Base-by-base conservation (phyloP, 1,140 invertebrate genomes). In the Ladona fulva region DNA sequence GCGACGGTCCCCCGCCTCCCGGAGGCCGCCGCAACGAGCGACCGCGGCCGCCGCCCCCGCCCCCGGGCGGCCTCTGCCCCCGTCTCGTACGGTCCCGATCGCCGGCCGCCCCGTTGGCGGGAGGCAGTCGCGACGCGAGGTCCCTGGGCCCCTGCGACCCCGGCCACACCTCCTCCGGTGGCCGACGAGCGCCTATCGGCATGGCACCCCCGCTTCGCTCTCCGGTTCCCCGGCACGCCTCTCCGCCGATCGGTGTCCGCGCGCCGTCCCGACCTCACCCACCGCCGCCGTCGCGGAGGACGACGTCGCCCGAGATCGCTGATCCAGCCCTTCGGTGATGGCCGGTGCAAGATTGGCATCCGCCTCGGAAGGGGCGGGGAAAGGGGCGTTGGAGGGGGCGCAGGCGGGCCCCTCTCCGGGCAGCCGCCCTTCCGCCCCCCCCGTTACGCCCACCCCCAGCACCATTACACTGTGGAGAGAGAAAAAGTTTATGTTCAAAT, bases 21-120 rank as follows among this genome's bases (percentile, higher is more conserved):
- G 52, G 52, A 66, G 52, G 52, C 52, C 52, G 52, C 52, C 52
- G 52, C 52, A 66, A 66, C 52, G 52, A 66, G 52, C 52, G 44
- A 52, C 44, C 44, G 44, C 44, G 52, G 52, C 52, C 52, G 52
- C 52, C 52, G 52, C 52, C 52, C 52, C 52, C 52, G 52, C 52
- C 52, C 12, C 52, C 52, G 52, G 52, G 52, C 12, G 52, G 52
- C 52, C 52, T 66, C 52, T 66, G 52, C 52, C 52, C 52, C 52
- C 52, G 52, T 3, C 12, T 12, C 52, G 52, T 66, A 66, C 52
- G 52, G 52, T 66, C 52, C 5, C 52, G 16, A 22, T 22, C 12
- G 52, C 52, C 52, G 52, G 52, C 52, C 52, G 52, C 52, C 52
- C 44, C 19, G 44, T 52, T 19, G 44, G 52, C 52, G 52, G 52